Conservation (phyloP, 2,797 vertebrate species). For the Oceanodroma leucorhoa region DNA sequence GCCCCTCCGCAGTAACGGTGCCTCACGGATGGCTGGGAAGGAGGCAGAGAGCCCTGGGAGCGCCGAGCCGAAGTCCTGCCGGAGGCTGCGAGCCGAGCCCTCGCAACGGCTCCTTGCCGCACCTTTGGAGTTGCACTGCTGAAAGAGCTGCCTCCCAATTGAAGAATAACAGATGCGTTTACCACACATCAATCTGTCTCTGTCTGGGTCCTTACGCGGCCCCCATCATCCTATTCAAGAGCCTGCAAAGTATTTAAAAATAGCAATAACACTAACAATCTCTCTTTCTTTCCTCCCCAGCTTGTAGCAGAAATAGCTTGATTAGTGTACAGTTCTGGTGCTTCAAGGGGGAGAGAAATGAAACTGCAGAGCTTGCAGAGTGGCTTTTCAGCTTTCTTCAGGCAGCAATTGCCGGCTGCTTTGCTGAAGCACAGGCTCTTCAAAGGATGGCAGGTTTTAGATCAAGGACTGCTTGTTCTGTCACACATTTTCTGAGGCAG, state of each 20-base stretch:
- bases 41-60: neutral
- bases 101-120: neutral
- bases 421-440: constrained; percentile 11
- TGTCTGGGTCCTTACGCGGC: constrained; percentile 35
- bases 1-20: neutral
- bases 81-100: neutral
- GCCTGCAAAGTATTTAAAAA: constrained; percentile 69
- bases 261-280: constrained; percentile 66
- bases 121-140: neutral
- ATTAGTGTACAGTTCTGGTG: constrained; percentile 60
- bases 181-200: constrained; percentile 50
- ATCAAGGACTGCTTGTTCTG: constrained; percentile 35
- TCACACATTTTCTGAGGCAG: neutral
- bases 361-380: constrained; percentile 59
- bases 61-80: rapidly evolving
- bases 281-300: constrained; percentile 57
- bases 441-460: constrained; percentile 45
- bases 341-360: constrained; percentile 46
- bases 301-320: constrained; percentile 68
- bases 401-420: constrained; percentile 40
- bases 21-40: neutral
- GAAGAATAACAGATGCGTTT: constrained; percentile 44
- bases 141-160: neutral
- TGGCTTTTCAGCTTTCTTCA: constrained; percentile 48
- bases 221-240: constrained; percentile 57